These are phyloP conservation scores for Apamea sordens DNA, from an alignment of 2,888 invertebrate genomes.

Conservation along the genomic window DNA sequence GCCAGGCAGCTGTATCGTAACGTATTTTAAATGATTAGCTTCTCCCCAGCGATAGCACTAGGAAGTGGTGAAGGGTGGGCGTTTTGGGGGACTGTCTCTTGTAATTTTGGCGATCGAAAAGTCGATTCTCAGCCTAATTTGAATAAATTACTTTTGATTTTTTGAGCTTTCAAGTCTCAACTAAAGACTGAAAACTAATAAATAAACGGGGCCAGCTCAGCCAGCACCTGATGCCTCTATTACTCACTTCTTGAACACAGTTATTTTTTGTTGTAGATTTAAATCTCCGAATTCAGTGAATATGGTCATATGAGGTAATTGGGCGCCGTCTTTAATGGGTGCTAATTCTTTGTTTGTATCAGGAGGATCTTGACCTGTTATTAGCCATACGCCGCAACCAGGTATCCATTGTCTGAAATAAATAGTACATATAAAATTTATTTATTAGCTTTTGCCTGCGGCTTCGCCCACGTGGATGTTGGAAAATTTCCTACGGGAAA, in stretches of 20 bases:
- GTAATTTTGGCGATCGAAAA: too few relatives aligned
- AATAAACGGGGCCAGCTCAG: conserved; percentile 4
- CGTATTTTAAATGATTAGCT: too few relatives aligned
- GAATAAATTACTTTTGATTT: too few relatives aligned
- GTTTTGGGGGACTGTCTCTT: too few relatives aligned
- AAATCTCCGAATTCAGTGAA: conserved; percentile 94
- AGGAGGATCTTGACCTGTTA: conserved; percentile 89
- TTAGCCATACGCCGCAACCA: conserved; percentile 92
- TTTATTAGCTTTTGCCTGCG: background rate
- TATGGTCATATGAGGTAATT: conserved; percentile 91
- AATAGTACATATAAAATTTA: background rate
- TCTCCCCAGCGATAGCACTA: too few relatives aligned
- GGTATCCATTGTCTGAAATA: conserved; percentile 92
- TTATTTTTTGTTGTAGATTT: conserved; percentile 91
- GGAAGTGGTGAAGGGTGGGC: too few relatives aligned
- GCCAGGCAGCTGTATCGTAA: too few relatives aligned
- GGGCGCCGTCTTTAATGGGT: conserved; percentile 78
- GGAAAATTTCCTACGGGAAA: too few relatives aligned
- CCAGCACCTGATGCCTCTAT: background rate
- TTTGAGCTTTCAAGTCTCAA: background rate
- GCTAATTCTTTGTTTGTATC: conserved; percentile 78
- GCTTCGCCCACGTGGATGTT: too few relatives aligned
- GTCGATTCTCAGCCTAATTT: too few relatives aligned
- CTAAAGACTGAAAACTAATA: background rate
- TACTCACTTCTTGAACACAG: conserved; percentile 90